These are phyloP conservation scores for Dicaeum eximium DNA, from an alignment of 2,113 vertebrate species.

Conservation along the genomic window DNA sequence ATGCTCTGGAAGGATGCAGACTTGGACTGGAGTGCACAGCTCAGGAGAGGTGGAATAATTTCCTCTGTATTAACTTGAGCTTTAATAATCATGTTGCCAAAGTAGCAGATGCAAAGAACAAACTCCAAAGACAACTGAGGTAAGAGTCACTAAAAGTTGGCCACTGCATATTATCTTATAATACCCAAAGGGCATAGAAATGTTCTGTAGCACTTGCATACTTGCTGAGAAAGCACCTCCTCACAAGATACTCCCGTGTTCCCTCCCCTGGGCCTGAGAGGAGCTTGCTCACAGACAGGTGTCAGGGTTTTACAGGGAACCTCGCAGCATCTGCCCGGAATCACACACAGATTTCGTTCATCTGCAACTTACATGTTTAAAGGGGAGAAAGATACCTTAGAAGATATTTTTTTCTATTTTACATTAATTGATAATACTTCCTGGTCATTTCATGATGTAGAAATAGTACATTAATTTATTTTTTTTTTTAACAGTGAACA, in stretches of 20 bases:
- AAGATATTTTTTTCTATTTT: not conserved
- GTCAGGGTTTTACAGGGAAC: not conserved
- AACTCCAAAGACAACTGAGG: conserved; percentile 70
- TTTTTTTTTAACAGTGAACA: not conserved
- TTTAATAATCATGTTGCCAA: conserved; percentile 54
- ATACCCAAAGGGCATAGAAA: not conserved
- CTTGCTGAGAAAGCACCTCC: not conserved
- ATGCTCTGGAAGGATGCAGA: conserved; percentile 63
- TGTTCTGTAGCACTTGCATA: not conserved
- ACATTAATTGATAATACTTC: not conserved
- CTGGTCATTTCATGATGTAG: not conserved
- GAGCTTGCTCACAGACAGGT: not conserved
- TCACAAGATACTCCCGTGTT: not conserved
- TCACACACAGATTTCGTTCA: not conserved
- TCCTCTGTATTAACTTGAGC: conserved; percentile 65
- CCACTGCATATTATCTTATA: not conserved
- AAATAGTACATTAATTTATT: not conserved
- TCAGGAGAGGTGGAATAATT: conserved; percentile 68
- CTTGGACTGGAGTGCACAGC: conserved; percentile 35
- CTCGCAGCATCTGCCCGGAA: not conserved
- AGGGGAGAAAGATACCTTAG: not conserved
- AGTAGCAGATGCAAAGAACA: conserved; percentile 62
- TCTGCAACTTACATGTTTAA: not conserved
- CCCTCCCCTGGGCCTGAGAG: not conserved
- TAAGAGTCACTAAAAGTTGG: not conserved